A percentile compares a stretch with the other conserved stretches of the same genome.
Evolutionary conservation across 2,113 vertebrate genomes (phyloP).

Genomic region (Gasterosteus nipponicus): DNA sequence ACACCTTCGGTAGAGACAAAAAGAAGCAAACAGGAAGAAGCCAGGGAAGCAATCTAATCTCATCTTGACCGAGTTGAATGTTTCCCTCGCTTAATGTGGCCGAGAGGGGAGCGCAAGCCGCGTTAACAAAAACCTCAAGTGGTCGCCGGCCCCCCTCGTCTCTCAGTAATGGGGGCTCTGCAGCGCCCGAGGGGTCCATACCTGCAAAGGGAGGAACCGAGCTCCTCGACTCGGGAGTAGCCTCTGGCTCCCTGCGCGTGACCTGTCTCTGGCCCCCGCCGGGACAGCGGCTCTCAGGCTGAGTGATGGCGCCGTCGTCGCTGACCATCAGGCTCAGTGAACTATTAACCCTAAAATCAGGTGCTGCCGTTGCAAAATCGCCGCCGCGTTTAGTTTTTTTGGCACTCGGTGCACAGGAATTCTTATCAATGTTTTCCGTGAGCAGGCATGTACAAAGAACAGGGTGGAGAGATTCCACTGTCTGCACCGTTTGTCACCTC

Average conservation of each 20-base stretch:
- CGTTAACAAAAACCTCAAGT: slow-evolving; percentile 70
- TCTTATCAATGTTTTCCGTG: slow-evolving; percentile 70
- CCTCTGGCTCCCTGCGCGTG: slow-evolving; percentile 64
- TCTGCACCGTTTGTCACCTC: slow-evolving; percentile 67
- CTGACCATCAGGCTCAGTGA: slow-evolving; percentile 63
- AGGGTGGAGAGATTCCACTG: slow-evolving; percentile 73
- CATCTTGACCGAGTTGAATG: slow-evolving; percentile 66
- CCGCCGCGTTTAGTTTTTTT: not conserved
- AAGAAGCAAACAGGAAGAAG: slow-evolving; percentile 58
- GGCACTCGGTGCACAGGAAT: slow-evolving; percentile 49
- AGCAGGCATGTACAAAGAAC: slow-evolving; percentile 66
- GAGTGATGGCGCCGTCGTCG: slow-evolving; percentile 60
- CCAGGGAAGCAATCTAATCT: slow-evolving; percentile 68
- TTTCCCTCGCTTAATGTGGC: slow-evolving; percentile 71
- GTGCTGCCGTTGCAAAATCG: not conserved
- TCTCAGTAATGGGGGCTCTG: slow-evolving; percentile 61
- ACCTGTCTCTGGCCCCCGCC: slow-evolving; percentile 73
- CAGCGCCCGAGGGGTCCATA: slow-evolving; percentile 79
- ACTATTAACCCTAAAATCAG: slow-evolving; percentile 58
- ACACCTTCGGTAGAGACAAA: slow-evolving; percentile 36
- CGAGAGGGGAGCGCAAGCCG: slow-evolving; percentile 44
- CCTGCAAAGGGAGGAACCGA: slow-evolving; percentile 78
- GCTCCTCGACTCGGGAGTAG: slow-evolving; percentile 61
- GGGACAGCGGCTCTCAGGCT: slow-evolving; percentile 58
- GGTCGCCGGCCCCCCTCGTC: slow-evolving; percentile 23